phyloP scores from a whole-genome alignment of 1,140 invertebrate species.

The Lasaia peninsularis region DNA sequence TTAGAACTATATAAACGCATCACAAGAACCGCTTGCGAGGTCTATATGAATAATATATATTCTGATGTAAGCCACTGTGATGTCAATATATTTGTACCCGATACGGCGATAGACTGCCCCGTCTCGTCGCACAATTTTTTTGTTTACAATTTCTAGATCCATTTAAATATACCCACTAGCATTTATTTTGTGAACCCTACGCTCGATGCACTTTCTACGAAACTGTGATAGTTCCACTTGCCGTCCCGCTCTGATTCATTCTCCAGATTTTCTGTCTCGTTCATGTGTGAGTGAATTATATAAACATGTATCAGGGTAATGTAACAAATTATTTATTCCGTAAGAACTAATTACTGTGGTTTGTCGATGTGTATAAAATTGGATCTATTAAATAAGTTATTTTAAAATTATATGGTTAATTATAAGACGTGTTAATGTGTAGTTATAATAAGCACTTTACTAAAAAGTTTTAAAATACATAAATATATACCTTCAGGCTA shows the following conservation, averaged over 20 bases:
- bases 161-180: neutral
- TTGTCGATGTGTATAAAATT: neutral
- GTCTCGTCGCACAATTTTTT: neutral
- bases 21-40: too few species aligned
- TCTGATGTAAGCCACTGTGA: too few species aligned
- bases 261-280: constrained; percentile 29
- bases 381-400: too few species aligned
- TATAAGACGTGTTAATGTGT: too few species aligned
- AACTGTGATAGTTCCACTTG: constrained; percentile 34
- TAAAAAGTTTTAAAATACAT: too few species aligned
- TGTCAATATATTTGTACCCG: too few species aligned
- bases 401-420: too few species aligned
- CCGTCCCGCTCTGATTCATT: constrained; percentile 28
- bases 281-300: constrained; percentile 28
- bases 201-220: constrained; percentile 47
- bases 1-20: too few species aligned
- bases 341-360: constrained; percentile 18
- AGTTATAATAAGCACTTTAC: too few species aligned
- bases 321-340: constrained; percentile 37
- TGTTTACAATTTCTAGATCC: neutral
- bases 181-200: constrained; percentile 43
- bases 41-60: neutral
- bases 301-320: constrained; percentile 23
- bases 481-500: too few species aligned
- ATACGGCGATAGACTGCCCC: too few species aligned